Evolutionary conservation across 2,888 invertebrate genomes (phyloP).

Genomic region (Cheilosia scutellata): DNA sequence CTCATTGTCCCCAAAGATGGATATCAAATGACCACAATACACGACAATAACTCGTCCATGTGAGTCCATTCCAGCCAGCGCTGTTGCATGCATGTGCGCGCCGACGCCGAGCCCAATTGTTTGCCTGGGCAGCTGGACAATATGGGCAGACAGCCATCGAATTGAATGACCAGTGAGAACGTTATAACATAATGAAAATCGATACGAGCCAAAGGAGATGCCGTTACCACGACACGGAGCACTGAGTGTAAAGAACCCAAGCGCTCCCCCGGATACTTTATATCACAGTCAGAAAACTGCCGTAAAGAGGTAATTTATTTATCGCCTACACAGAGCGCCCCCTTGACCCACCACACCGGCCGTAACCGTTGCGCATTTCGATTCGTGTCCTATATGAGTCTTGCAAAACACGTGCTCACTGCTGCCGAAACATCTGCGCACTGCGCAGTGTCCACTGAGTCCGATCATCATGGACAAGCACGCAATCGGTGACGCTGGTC

Average conservation of each 20-base stretch:
- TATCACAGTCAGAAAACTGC: conserved; percentile 55
- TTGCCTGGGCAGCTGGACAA: conserved; percentile 68
- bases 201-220: conserved; percentile 64
- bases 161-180: conserved; percentile 70
- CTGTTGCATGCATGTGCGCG: conserved; percentile 38
- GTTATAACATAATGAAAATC: conserved; percentile 73
- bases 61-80: conserved; percentile 44
- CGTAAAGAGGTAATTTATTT: conserved; percentile 73
- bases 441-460: conserved; percentile 10
- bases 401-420: conserved; percentile 45
- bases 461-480: conserved; percentile 44
- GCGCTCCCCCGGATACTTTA: conserved; percentile 47
- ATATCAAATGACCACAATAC: conserved; percentile 75
- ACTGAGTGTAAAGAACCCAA: conserved; percentile 9
- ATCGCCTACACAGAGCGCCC: conserved; percentile 69
- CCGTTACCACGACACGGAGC: conserved; percentile 53
- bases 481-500: conserved; percentile 54
- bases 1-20: conserved; percentile 72
- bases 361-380: conserved; percentile 2
- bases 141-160: conserved; percentile 64
- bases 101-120: conserved; percentile 64
- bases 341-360: conserved; percentile 26
- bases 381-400: conserved; percentile 31
- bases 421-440: conserved; percentile 30
- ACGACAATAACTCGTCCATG: conserved; percentile 73